Evolutionary conservation across 2,113 vertebrate genomes (phyloP).

Genomic region (Danio rerio): GRCz12tu NC_133183.1:10852001-10852500

Average conservation of each 20-base stretch:
- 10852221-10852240: neutral
- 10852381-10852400: too few species aligned
- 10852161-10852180: slow-evolving; percentile 1
- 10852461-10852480: too few species aligned
- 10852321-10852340: too few species aligned
- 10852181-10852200: slow-evolving; percentile 31
- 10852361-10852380: too few species aligned
- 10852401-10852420: too few species aligned
- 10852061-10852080: slow-evolving; percentile 35
- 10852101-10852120: slow-evolving; percentile 31
- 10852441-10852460: too few species aligned
- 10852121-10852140: slow-evolving; percentile 51
- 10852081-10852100: slow-evolving; percentile 39
- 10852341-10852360: too few species aligned
- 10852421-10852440: too few species aligned
- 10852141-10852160: neutral
- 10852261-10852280: neutral
- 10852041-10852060: slow-evolving; percentile 48
- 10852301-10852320: too few species aligned
- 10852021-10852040: slow-evolving; percentile 47
- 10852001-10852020: slow-evolving; percentile 8
- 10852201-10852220: neutral
- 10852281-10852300: neutral
- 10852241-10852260: neutral
- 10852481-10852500: too few species aligned